phyloP scores from a whole-genome alignment of 2,797 vertebrate genomes.

The Mormyrops boulengeri region DNA sequence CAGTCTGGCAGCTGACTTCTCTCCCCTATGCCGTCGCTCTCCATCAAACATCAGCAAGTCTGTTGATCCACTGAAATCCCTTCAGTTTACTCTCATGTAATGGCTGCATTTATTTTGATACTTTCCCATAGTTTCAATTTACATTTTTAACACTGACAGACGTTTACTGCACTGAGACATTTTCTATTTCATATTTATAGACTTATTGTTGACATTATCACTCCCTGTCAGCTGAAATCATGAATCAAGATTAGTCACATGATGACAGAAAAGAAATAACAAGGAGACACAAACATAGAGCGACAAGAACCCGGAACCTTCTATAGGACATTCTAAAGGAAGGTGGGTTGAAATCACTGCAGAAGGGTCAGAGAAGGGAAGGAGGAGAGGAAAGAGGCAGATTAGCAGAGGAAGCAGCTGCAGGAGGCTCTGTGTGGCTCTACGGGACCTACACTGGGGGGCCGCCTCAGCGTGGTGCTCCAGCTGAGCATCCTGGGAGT shows the following conservation, averaged over 20 bases:
- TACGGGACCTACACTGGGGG: constrained; percentile 72
- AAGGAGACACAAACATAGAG: not conserved
- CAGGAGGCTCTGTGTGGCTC: not conserved
- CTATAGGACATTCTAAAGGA: not conserved
- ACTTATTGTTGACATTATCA: not conserved
- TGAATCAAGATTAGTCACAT: not conserved
- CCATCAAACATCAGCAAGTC: not conserved
- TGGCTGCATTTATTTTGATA: not conserved
- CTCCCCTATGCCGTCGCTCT: not conserved
- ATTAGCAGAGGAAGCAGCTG: constrained; percentile 33
- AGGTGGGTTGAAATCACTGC: not conserved
- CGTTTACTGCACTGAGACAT: not conserved
- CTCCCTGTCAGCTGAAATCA: not conserved
- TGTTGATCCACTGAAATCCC: not conserved
- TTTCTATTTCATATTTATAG: not conserved
- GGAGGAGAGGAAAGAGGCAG: constrained; percentile 30
- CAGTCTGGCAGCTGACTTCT: not conserved
- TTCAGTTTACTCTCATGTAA: not conserved
- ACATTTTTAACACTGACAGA: not conserved
- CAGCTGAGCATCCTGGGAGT: constrained; percentile 48
- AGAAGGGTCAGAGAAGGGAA: constrained; percentile 14
- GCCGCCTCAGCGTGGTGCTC: constrained; percentile 52
- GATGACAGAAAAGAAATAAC: not conserved
- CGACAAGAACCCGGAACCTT: not conserved
- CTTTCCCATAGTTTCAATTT: not conserved